These are phyloP conservation scores for Ligdia adustata DNA, from an alignment of 2,888 invertebrate species.

Conservation along the genomic window DNA sequence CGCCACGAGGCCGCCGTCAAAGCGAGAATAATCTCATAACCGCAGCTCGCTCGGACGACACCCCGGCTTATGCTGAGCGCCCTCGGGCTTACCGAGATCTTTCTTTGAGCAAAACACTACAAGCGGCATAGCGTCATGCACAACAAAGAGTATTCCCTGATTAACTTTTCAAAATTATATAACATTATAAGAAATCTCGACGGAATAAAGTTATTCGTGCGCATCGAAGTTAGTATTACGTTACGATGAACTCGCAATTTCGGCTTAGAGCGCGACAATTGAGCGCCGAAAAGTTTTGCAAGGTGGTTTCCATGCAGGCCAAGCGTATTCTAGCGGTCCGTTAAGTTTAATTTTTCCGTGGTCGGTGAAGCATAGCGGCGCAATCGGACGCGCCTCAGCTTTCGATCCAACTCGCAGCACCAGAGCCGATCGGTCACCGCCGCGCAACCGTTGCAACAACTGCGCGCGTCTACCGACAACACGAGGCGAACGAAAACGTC, in stretches of 20 bases:
- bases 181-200: constrained; percentile 20
- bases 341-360: constrained; percentile 78
- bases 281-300: constrained; percentile 72
- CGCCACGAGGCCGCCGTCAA: constrained; percentile 65
- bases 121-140: constrained; percentile 39
- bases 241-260: constrained; percentile 61
- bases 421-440: constrained; percentile 46
- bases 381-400: constrained; percentile 79
- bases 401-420: constrained; percentile 75
- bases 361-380: constrained; percentile 72
- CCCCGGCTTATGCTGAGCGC: constrained; percentile 68
- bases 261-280: constrained; percentile 60
- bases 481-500: constrained; percentile 57
- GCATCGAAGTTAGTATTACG: constrained; percentile 60
- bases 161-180: constrained; percentile 46
- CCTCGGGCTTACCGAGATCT: constrained; percentile 67
- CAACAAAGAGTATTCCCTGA: constrained; percentile 48
- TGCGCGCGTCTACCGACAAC: constrained; percentile 60
- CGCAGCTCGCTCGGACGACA: constrained; percentile 67
- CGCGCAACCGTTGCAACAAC: constrained; percentile 66
- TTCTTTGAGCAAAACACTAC: constrained; percentile 65
- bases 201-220: constrained; percentile 45
- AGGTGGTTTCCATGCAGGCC: constrained; percentile 60
- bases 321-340: constrained; percentile 67
- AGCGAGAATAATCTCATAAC: constrained; percentile 80